Base-by-base conservation (phyloP, 2,797 vertebrate species). In the Hybognathus amarus region DNA sequence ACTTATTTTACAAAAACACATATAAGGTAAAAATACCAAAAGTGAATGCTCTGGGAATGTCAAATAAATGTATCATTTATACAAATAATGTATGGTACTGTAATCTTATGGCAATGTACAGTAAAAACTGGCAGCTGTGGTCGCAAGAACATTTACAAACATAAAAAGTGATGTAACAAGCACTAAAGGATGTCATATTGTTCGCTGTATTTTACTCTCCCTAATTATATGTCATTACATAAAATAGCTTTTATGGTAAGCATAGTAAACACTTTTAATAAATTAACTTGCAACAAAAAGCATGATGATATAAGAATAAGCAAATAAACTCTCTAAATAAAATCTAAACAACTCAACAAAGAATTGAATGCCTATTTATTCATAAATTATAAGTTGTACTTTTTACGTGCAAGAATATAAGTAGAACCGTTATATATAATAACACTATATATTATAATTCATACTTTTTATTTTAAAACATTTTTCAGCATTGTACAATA, bases 371-470 rank as follows among this genome's bases (percentile, higher is more conserved):
- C 7, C 3, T 20, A 66, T 36, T 10, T 36, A 9, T 36, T 7
- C 17, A 30, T 30, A 15, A 63, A 6, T 24, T 12, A 12, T 6
- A 22, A 38, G 66, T 68, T 0, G 6, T 47, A 27, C 24, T 30
- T 71, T 47, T 71, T 20, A n/a, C n/a, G n/a, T 73, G 5, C 27
- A 71, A 71, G 15, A 71, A 71, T 30, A 18, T 18, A 50, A 71
- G 8, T 40, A 10, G 20, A 54, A 8, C 52, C 22, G 69, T 50
- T 71, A 18, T 71, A 52, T 52, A 33, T 15, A n/a, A 3, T 9
- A 38, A 12, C 20, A 24, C 22, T 4, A 17, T 36, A 74, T 2
- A 36, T 36, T 2, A 52, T 38, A 24, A 75, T 10, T 22, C 13
- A 24, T 13, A 54, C 10, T 45, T 22, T 45, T 45, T 38, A 18